phyloP scores from a whole-genome alignment of 2,113 vertebrate genomes.

The Megalops atlanticus region DNA sequence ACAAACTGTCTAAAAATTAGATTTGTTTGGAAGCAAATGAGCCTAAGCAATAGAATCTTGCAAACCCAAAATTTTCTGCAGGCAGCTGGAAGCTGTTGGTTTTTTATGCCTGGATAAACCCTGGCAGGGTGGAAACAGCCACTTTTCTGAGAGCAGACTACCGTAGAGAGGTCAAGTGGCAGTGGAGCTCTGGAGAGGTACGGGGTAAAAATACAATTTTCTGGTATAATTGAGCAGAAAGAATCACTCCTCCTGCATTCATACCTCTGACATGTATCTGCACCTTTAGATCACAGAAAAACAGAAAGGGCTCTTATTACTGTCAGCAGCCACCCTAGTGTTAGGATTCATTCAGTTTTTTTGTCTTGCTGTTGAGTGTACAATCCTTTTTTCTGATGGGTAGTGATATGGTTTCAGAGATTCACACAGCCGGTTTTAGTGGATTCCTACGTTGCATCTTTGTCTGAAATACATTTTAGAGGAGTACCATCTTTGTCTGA shows the following conservation, averaged over 20 bases:
- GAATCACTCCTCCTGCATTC: background rate
- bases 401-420: too few species aligned
- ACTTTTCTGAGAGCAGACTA: background rate
- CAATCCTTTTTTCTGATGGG: background rate
- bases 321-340: too few species aligned
- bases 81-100: background rate
- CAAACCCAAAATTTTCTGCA: too few species aligned
- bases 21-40: too few species aligned
- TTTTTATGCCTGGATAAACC: background rate
- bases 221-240: constrained; percentile 19
- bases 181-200: background rate
- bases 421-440: too few species aligned
- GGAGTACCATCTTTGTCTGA: too few species aligned
- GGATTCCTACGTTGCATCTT: too few species aligned
- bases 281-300: background rate
- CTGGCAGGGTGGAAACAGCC: background rate
- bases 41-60: too few species aligned
- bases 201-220: constrained; percentile 11
- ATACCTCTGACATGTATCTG: background rate
- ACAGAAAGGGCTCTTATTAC: too few species aligned
- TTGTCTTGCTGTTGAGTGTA: background rate
- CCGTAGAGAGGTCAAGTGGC: constrained; percentile 1
- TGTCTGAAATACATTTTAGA: too few species aligned
- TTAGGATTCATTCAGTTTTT: too few species aligned
- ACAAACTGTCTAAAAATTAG: too few species aligned